Evolutionary conservation across 1,140 invertebrate species (phyloP), one percentile per base, ranked within the genome.

Genomic region (Lanistes nyassanus): DNA sequence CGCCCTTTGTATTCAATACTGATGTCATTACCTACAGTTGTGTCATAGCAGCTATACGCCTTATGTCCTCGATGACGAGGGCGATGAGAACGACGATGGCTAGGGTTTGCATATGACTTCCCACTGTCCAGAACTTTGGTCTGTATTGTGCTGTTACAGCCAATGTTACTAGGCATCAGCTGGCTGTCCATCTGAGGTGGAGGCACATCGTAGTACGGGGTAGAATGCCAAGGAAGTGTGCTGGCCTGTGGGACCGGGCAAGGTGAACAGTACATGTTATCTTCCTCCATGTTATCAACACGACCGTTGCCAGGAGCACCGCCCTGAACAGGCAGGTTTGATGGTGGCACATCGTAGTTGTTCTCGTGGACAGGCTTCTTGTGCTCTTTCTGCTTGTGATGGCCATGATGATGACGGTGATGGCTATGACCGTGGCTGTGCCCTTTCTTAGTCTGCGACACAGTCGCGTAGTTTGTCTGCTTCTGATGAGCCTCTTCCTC

Each of bases 1-100:
- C 82, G 80, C n/a, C 85, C 84, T 31, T 83, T 81, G 64, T 86
- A 85, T 70, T 87, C 85, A 56, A 74, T 80, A 68, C 82, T 84
- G 21, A 85, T 86, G 60, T 86, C 85, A 76, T 81, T 82, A 6
- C 81, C 81, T 23, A 69, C 47, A 23, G 74, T 64, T 11, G 62
- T 72, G 26, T 75, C 72, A 53, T 75, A 82, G 53, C 74, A 75
- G 29, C 67, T 75, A 55, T 76, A 80, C n/a, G 34, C 55, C 34
- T 55, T 79, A 34, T 80, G 78, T 67, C 78, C 76, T 42, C 66
- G 36, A n/a, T 81, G 81, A n/a, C 72, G 74, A 37, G 80, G 65
- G 34, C 77, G 77, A 51, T 82, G 80, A 37, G 81, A 72, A 60
- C 72, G 79, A 39, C 78, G 53, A 23, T 76, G 72, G 51, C 36